A percentile compares a stretch with the other conserved stretches of the same genome.
phyloP scores from a whole-genome alignment of 2,888 invertebrate genomes.

The Papilio protenor region DNA sequence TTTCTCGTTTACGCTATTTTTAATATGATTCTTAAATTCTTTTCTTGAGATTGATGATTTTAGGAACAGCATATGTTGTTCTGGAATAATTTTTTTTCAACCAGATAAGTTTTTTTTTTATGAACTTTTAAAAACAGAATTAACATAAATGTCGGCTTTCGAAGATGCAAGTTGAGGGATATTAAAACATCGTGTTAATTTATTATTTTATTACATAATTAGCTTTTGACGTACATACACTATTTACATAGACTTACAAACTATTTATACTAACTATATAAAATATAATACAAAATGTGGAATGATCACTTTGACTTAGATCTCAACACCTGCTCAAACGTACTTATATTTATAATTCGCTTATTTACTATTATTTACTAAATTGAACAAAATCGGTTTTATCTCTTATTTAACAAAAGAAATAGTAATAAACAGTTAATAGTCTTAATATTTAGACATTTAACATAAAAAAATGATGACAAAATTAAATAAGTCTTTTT shows the following conservation, averaged over 20 bases:
- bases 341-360: not conserved
- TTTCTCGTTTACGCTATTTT: no score
- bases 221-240: constrained; percentile 42
- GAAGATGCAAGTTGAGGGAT: not conserved
- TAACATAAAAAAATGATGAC: not conserved
- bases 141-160: not conserved
- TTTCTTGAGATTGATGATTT: no score
- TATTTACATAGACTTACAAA: constrained; percentile 52
- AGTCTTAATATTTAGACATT: not conserved
- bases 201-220: constrained; percentile 42
- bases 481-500: not conserved
- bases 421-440: not conserved
- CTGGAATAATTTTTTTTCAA: no score
- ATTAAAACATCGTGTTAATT: constrained; percentile 1
- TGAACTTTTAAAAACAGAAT: no score
- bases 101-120: no score
- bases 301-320: constrained; percentile 51
- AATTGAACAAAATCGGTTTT: not conserved
- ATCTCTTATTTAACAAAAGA: not conserved
- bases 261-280: constrained; percentile 33
- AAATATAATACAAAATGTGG: constrained; percentile 48
- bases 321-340: constrained; percentile 44
- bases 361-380: not conserved
- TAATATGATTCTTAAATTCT: no score
- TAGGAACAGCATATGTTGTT: no score